Conservation (phyloP, 2,797 vertebrate species). For the Chiroxiphia lanceolata region DNA sequence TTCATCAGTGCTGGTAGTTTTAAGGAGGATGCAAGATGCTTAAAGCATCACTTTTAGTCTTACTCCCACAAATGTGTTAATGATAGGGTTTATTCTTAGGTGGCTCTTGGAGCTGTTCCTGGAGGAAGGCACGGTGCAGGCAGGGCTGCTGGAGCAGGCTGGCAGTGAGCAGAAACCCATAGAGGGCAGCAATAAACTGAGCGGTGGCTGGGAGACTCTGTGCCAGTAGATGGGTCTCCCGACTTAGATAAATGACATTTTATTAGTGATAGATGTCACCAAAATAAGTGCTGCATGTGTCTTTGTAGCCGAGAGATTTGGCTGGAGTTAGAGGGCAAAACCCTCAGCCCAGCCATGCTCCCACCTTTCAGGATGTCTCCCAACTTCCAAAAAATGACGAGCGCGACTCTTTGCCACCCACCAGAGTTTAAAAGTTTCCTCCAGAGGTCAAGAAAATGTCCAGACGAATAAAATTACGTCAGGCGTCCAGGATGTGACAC, state of each 20-base stretch:
- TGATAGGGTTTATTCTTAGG: slow-evolving; percentile 70
- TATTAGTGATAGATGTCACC: background rate
- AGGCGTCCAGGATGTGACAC: slow-evolving; percentile 70
- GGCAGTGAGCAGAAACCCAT: slow-evolving; percentile 49
- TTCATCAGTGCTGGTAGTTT: slow-evolving; percentile 36
- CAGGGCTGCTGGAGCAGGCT: slow-evolving; percentile 14
- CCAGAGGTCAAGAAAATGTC: slow-evolving; percentile 73
- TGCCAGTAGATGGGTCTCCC: background rate
- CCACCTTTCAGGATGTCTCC: background rate
- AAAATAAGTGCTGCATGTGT: background rate
- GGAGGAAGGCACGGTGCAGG: background rate
- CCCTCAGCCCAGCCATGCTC: background rate
- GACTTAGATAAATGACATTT: slow-evolving; percentile 20
- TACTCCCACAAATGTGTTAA: slow-evolving; percentile 69
- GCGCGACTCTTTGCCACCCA: slow-evolving; percentile 19
- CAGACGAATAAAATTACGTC: slow-evolving; percentile 78
- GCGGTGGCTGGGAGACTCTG: background rate
- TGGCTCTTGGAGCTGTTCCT: slow-evolving; percentile 64
- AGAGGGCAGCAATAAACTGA: slow-evolving; percentile 76
- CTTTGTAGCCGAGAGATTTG: background rate
- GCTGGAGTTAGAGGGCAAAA: background rate
- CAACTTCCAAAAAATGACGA: slow-evolving; percentile 2
- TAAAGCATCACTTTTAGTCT: slow-evolving; percentile 61
- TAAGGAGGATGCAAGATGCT: slow-evolving; percentile 64
- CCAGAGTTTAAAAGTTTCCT: slow-evolving; percentile 67